phyloP scores from a whole-genome alignment of 2,113 vertebrate species.

The Glaucomys volans region DNA sequence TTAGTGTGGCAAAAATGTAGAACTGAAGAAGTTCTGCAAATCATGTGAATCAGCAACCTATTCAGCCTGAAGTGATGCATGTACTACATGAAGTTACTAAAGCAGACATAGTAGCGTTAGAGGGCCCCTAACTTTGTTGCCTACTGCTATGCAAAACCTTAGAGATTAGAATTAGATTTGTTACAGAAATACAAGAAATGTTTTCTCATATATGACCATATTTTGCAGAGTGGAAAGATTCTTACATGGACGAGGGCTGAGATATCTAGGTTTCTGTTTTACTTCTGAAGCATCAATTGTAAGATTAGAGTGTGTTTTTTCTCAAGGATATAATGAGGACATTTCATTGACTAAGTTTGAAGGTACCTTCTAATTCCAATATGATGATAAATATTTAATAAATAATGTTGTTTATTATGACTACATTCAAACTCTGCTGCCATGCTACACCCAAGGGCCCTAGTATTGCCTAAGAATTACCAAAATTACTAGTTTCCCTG shows the following conservation, averaged over 20 bases:
- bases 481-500: not conserved
- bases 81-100: not conserved
- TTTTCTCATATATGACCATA: not conserved
- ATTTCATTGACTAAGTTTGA: not conserved
- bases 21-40: not conserved
- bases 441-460: not conserved
- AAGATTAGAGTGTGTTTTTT: not conserved
- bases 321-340: not conserved
- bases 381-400: not conserved
- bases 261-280: not conserved
- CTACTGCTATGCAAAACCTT: not conserved
- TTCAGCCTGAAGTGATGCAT: not conserved
- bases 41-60: not conserved
- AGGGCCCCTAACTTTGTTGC: not conserved
- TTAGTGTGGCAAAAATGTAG: not conserved
- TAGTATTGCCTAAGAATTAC: not conserved
- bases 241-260: not conserved
- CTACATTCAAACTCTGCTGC: not conserved
- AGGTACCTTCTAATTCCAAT: not conserved
- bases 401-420: not conserved
- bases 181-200: accelerated
- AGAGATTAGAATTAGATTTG: not conserved
- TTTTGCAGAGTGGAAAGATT: not conserved
- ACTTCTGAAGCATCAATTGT: not conserved
- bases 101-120: not conserved